phyloP scores from a whole-genome alignment of 2,888 invertebrate genomes.

The Tetragonula carbonaria region DNA sequence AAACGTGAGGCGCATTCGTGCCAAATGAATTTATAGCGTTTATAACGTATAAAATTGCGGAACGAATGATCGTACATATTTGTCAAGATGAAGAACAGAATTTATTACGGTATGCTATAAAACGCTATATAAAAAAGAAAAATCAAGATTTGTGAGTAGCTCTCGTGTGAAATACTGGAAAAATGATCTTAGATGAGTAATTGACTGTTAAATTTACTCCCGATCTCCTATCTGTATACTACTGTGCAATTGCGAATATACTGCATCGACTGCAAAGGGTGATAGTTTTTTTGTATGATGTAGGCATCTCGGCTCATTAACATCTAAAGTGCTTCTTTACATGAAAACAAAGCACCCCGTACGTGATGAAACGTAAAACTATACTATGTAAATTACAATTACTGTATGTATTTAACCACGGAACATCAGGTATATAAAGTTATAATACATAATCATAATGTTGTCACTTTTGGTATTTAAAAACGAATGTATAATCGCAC shows the following conservation, averaged over 20 bases:
- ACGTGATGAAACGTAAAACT: constrained; percentile 60
- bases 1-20: constrained; percentile 71
- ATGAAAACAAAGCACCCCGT: constrained; percentile 56
- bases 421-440: constrained; percentile 66
- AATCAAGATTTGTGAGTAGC: constrained; percentile 59
- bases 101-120: constrained; percentile 44
- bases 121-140: constrained; percentile 37
- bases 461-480: constrained; percentile 68
- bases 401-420: constrained; percentile 67
- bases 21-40: constrained; percentile 73
- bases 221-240: constrained; percentile 71
- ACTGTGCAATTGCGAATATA: constrained; percentile 72
- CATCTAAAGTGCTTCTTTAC: constrained; percentile 65
- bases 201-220: constrained; percentile 67
- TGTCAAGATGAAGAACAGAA: constrained; percentile 37
- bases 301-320: constrained; percentile 66
- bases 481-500: constrained; percentile 50
- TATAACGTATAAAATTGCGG: constrained; percentile 42
- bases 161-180: constrained; percentile 63
- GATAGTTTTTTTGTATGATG: constrained; percentile 67
- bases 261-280: constrained; percentile 69
- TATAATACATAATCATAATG: constrained; percentile 58
- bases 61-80: constrained; percentile 48
- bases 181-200: constrained; percentile 59
- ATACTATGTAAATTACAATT: constrained; percentile 63